Conservation (phyloP, 1,140 invertebrate species). For the Eriocheir sinensis region DNA sequence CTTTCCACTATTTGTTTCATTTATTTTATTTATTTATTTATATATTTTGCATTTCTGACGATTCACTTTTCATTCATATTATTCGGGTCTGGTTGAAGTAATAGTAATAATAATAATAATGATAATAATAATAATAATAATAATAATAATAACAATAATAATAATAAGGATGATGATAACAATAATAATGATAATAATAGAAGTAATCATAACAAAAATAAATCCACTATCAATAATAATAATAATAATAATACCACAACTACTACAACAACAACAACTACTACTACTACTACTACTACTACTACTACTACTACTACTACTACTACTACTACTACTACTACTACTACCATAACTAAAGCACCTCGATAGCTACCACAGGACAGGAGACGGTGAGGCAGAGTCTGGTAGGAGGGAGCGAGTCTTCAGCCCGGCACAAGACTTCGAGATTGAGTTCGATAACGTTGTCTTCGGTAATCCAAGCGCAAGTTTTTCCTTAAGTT, state of each 20-base stretch:
- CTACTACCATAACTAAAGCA: not conserved
- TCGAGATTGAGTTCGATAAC: too few relatives aligned
- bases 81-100: too few relatives aligned
- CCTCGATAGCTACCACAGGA: not conserved
- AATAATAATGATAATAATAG: not conserved
- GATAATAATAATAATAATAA: constrained; percentile 42
- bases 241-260: not conserved
- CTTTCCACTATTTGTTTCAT: too few relatives aligned
- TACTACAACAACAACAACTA: not conserved
- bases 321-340: not conserved
- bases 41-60: too few relatives aligned
- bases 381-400: not conserved
- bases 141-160: constrained; percentile 42
- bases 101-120: constrained; percentile 42
- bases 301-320: not conserved
- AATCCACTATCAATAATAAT: too few relatives aligned
- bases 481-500: too few relatives aligned
- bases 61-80: too few relatives aligned
- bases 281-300: not conserved
- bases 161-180: constrained; percentile 6
- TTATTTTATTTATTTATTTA: too few relatives aligned
- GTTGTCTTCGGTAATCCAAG: too few relatives aligned
- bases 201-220: not conserved
- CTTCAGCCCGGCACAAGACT: not conserved
- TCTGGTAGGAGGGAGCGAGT: not conserved